Base-by-base conservation (phyloP, 1,140 invertebrate genomes). In the Ips typographus region DNA sequence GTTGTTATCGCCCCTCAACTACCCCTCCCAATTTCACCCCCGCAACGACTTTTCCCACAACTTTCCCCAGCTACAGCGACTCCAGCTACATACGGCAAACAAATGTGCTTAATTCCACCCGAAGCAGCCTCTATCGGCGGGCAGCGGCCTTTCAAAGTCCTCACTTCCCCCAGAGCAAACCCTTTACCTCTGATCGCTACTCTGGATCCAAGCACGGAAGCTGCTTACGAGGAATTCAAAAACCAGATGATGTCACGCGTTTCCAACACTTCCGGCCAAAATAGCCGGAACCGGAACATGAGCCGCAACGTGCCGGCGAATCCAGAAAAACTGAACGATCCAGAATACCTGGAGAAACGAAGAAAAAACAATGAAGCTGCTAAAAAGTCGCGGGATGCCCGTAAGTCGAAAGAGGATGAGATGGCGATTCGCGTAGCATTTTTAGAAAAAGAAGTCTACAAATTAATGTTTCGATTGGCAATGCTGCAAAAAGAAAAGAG, bases 281-380 rank as follows among this genome's bases (percentile, higher is more conserved):
- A 22, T 1, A 22, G 44, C 2, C 7, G 44, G 2, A 55, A 55
- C 37, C n/a, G 37, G 37, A 55, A 55, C 52, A 55, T 55, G 52
- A 8, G 52, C 5, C 52, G 52, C 2, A 55, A 38, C 37, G 7
- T 91, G 37, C 83, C 84, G 61, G 86, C 1, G 84, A 84, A 37
- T 75, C 84, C 8, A 76, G 83, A 1, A 81, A 86, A 90, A 90
- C 7, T 41, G 7, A 59, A 70, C 36, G 94, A 96, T 77, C 87
- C 89, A 0, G 89, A 90, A 0, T 98, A 98, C 77, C 90, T 90
- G 83, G 94, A 95, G 94, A 95, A 94, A 66, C 82, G 96, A 5
- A 87, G 90, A 65, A 96, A 96, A 78, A 98, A 99, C 78, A 98
- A 98, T 79, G 93, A 92, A 72, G 96, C 96, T 0, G 96, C 96